These are phyloP conservation scores for Pararge aegeria DNA, from an alignment of 1,140 invertebrate genomes.

Conservation along the genomic window DNA sequence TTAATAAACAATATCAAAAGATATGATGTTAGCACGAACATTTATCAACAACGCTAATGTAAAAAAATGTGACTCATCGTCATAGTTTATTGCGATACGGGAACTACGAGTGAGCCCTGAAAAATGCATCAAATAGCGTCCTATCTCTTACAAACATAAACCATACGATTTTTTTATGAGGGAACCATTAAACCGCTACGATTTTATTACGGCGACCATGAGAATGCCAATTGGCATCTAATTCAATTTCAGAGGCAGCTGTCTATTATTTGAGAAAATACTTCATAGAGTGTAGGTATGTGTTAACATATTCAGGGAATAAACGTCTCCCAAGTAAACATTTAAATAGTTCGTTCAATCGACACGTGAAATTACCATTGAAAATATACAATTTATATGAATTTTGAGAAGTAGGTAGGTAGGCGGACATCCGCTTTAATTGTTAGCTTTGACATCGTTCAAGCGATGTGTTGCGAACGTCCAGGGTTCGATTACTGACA, in stretches of 20 bases:
- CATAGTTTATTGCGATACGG: neutral
- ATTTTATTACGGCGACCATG: slow-evolving; percentile 44
- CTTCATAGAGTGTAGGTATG: neutral
- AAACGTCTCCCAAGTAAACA: neutral
- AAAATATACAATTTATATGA: too few relatives aligned
- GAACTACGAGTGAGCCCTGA: neutral
- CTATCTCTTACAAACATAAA: slow-evolving; percentile 17
- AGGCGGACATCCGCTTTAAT: too few relatives aligned
- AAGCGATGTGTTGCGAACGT: too few relatives aligned
- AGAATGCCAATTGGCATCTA: slow-evolving; percentile 43
- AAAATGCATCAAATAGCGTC: slow-evolving; percentile 13
- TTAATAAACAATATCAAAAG: too few relatives aligned
- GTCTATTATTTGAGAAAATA: slow-evolving; percentile 35
- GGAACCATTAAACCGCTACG: slow-evolving; percentile 32
- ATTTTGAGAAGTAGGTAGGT: too few relatives aligned
- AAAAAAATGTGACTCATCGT: neutral
- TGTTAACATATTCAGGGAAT: too few relatives aligned
- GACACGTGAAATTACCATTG: too few relatives aligned
- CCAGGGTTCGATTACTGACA: too few relatives aligned
- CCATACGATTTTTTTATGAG: slow-evolving; percentile 37
- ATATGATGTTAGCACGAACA: neutral
- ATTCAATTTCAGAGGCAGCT: slow-evolving; percentile 48
- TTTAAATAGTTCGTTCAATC: neutral
- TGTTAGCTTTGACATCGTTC: too few relatives aligned
- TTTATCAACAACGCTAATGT: neutral